These are phyloP conservation scores for Lucilia sericata DNA, from an alignment of 1,140 invertebrate genomes.

Conservation along the genomic window DNA sequence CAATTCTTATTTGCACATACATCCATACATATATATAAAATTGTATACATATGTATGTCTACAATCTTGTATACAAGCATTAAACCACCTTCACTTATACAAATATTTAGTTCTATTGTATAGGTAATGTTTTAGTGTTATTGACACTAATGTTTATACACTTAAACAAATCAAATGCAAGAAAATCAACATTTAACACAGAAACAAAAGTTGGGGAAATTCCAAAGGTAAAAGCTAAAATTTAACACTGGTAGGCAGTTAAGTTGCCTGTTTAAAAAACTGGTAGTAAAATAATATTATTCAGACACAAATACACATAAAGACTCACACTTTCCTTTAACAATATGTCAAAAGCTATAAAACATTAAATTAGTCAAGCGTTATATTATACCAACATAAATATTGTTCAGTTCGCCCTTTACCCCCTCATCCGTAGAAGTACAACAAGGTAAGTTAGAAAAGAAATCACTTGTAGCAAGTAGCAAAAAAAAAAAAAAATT, in stretches of 20 bases:
- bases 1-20: background rate
- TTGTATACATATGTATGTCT: background rate
- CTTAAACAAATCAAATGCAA: constrained; percentile 11
- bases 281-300: background rate
- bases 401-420: background rate
- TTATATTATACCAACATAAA: background rate
- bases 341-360: constrained; percentile 27
- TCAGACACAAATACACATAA: background rate
- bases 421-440: too few relatives aligned
- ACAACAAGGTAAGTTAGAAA: background rate
- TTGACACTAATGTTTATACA: constrained; percentile 11
- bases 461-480: background rate
- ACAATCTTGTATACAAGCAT: too few relatives aligned
- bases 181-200: background rate
- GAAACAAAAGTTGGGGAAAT: background rate
- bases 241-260: background rate
- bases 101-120: too few relatives aligned
- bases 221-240: background rate
- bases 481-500: background rate
- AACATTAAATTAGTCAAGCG: constrained; percentile 29
- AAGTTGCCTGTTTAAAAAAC: background rate
- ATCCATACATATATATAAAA: background rate
- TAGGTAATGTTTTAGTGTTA: constrained; percentile 16
- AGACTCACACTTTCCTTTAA: background rate
- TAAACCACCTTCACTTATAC: background rate